Conservation (phyloP, 2,797 vertebrate species). For the Ctenopoma kingsleyae region DNA sequence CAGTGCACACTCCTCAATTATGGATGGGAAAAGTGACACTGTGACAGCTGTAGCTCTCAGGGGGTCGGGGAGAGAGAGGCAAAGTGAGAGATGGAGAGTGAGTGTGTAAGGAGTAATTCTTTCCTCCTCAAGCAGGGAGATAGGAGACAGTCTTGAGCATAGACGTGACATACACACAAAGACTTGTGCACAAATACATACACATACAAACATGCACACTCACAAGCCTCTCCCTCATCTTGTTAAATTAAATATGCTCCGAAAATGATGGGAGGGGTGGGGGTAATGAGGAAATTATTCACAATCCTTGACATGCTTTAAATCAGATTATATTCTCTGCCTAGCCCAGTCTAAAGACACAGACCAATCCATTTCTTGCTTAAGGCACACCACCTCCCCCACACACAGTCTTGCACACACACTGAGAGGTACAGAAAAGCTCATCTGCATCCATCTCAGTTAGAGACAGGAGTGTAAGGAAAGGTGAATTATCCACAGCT, state of each 20-base stretch:
- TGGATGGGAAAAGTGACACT: constrained; percentile 81
- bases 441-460: constrained; percentile 75
- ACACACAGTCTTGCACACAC: constrained; percentile 18
- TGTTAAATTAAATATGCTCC: constrained; percentile 81
- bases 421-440: constrained; percentile 57
- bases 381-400: constrained; percentile 57
- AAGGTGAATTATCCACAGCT: constrained; percentile 64
- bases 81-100: constrained; percentile 47
- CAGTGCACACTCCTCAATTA: constrained; percentile 79
- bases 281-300: constrained; percentile 83
- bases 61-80: constrained; percentile 57
- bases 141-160: constrained; percentile 58
- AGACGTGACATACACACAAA: constrained; percentile 62
- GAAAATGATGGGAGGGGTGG: constrained; percentile 75
- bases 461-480: constrained; percentile 64
- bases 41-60: constrained; percentile 83
- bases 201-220: constrained; percentile 9
- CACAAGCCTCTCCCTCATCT: constrained; percentile 50
- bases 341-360: constrained; percentile 71
- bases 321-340: constrained; percentile 80
- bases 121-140: constrained; percentile 66
- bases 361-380: constrained; percentile 74
- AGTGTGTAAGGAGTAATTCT: constrained; percentile 68
- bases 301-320: constrained; percentile 82
- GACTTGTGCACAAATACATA: constrained; percentile 16